These are phyloP conservation scores for Caranx ignobilis DNA, from an alignment of 2,113 vertebrate species.

Conservation along the genomic window DNA sequence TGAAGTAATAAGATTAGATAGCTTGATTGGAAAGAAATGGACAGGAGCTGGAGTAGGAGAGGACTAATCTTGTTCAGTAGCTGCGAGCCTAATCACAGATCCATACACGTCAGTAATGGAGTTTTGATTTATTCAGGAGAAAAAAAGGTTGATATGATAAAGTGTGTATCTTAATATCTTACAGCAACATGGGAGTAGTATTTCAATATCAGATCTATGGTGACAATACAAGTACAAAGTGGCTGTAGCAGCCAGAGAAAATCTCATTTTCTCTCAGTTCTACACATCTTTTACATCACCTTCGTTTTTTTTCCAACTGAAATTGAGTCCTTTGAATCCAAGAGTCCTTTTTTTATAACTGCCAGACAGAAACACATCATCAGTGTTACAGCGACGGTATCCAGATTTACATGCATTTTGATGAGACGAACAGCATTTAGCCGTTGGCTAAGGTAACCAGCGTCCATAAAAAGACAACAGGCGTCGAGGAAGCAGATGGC, in stretches of 20 bases:
- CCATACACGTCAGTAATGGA: conserved; percentile 28
- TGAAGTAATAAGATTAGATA: conserved; percentile 74
- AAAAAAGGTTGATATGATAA: neutral
- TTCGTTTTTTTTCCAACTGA: neutral
- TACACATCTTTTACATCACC: neutral
- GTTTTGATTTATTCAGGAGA: conserved; percentile 24
- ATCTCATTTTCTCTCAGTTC: neutral
- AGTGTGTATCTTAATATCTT: neutral
- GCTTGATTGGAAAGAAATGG: conserved; percentile 65
- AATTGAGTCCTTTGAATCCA: neutral
- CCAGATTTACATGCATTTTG: conserved; percentile 31
- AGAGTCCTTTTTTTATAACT: conserved; percentile 25
- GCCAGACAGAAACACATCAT: conserved; percentile 29
- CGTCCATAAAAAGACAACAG: conserved; percentile 49
- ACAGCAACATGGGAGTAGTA: neutral
- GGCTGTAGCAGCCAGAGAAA: neutral
- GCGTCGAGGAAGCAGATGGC: conserved; percentile 53
- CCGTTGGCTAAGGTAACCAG: conserved; percentile 38
- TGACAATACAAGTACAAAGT: neutral
- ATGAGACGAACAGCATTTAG: conserved; percentile 38
- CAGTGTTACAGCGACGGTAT: conserved; percentile 8
- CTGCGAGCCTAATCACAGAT: conserved; percentile 44
- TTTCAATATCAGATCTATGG: neutral
- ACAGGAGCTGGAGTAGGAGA: conserved; percentile 34
- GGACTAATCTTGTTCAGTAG: conserved; percentile 55